A percentile compares a stretch with the other conserved stretches of the same genome.
Conservation (phyloP, 2,113 vertebrate species). For the Manacus vitellinus region DNA sequence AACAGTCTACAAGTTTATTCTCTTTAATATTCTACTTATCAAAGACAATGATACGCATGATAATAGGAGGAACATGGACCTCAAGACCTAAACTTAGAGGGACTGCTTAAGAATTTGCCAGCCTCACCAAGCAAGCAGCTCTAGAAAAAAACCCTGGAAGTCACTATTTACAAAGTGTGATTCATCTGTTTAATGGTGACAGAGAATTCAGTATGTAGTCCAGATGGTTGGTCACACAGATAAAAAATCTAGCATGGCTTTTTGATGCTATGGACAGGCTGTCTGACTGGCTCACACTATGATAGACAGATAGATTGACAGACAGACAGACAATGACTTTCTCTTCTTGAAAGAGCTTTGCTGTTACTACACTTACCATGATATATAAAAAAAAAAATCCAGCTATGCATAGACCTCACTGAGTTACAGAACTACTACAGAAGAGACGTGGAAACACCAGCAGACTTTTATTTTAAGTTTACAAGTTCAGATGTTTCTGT, state of each 20-base stretch:
- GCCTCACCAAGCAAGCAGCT: neutral
- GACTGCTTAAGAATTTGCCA: neutral
- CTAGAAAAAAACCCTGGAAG: neutral
- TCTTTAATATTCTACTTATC: neutral
- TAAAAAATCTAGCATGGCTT: conserved; percentile 22
- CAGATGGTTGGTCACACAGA: conserved; percentile 6
- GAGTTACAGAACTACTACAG: neutral
- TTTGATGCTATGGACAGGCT: conserved; percentile 9
- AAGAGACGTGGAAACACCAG: neutral
- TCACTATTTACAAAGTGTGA: conserved; percentile 37
- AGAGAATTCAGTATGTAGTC: conserved; percentile 28
- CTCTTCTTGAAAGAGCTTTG: neutral
- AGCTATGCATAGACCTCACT: neutral
- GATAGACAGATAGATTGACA: neutral
- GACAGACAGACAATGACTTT: neutral
- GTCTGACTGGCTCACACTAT: neutral
- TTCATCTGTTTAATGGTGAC: conserved; percentile 46
- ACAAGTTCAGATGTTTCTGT: conserved; percentile 18
- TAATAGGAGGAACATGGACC: neutral
- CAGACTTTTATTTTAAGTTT: conserved; percentile 3
- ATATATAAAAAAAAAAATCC: neutral
- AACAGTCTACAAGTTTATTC: neutral
- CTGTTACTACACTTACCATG: neutral
- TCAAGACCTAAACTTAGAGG: neutral
- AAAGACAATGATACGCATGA: neutral